Evolutionary conservation across 2,113 vertebrate genomes (phyloP).

Genomic region (Cavia porcellus): DNA sequence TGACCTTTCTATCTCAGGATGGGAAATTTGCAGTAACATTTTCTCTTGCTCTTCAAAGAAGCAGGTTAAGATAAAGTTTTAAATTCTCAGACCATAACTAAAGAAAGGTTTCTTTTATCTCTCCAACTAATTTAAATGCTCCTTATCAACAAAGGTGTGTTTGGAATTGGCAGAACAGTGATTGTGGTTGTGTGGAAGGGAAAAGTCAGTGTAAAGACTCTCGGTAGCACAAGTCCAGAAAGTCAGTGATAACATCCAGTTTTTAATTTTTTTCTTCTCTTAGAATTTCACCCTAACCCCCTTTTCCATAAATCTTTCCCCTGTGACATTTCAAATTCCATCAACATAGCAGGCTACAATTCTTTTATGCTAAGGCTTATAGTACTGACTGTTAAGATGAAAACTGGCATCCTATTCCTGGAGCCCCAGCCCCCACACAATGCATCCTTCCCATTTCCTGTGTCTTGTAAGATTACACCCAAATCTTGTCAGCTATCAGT

Average conservation of each 20-base stretch:
- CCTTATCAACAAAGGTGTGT: not conserved
- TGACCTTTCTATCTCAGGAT: slow-evolving; percentile 49
- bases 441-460: not conserved
- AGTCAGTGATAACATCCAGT: not conserved
- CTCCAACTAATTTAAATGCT: slow-evolving; percentile 18
- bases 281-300: not conserved
- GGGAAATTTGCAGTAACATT: slow-evolving; percentile 49
- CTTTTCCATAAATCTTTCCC: not conserved
- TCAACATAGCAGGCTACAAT: not conserved
- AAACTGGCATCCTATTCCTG: not conserved
- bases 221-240: not conserved
- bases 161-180: not conserved
- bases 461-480: not conserved
- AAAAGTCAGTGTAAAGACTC: not conserved
- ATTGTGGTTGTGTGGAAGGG: not conserved
- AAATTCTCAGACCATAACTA: slow-evolving; percentile 17
- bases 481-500: not conserved
- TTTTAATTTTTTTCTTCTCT: not conserved
- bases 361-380: not conserved
- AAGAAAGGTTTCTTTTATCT: slow-evolving; percentile 41
- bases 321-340: not conserved
- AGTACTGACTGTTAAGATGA: not conserved
- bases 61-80: slow-evolving; percentile 38
- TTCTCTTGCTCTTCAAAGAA: slow-evolving; percentile 32
- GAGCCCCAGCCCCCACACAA: not conserved